A percentile compares a stretch with the other conserved stretches of the same genome.
These are phyloP conservation scores for Alosa alosa DNA, from an alignment of 2,113 vertebrate species.

Conservation along the genomic window DNA sequence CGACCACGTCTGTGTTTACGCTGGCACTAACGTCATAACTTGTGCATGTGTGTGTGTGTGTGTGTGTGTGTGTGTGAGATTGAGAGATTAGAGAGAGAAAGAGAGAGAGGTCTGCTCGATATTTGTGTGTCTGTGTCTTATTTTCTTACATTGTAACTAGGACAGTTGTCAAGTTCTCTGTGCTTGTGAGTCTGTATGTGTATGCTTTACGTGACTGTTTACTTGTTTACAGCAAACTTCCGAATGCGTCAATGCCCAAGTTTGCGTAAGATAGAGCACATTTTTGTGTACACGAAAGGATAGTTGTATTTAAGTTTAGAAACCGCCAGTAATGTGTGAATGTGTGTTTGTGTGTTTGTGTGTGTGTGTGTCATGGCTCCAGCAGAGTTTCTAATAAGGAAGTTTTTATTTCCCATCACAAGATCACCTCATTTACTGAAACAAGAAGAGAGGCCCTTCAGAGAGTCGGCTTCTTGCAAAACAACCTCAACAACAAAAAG, in stretches of 20 bases:
- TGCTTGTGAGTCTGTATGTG: neutral
- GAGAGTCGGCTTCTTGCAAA: neutral
- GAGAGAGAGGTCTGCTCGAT: neutral
- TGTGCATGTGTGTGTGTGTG: neutral
- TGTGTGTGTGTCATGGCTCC: slow-evolving; percentile 34
- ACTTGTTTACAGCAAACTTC: no score
- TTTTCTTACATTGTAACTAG: no score
- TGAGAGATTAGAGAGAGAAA: no score
- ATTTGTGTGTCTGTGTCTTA: neutral
- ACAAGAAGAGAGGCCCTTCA: slow-evolving; percentile 18
- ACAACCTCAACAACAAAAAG: neutral
- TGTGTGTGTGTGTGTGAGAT: neutral
- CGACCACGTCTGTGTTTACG: neutral
- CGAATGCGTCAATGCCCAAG: no score
- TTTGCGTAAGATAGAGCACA: no score
- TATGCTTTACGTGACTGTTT: neutral
- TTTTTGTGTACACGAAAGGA: no score
- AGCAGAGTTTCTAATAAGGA: slow-evolving; percentile 43
- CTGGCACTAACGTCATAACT: neutral
- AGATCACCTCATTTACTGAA: slow-evolving; percentile 45
- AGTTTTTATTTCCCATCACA: slow-evolving; percentile 60
- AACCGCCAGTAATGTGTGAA: neutral
- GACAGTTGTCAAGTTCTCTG: no score
- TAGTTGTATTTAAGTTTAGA: no score
- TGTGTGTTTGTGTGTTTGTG: neutral